phyloP scores from a whole-genome alignment of 2,888 invertebrate genomes.

The Galeruca laticollis region DNA sequence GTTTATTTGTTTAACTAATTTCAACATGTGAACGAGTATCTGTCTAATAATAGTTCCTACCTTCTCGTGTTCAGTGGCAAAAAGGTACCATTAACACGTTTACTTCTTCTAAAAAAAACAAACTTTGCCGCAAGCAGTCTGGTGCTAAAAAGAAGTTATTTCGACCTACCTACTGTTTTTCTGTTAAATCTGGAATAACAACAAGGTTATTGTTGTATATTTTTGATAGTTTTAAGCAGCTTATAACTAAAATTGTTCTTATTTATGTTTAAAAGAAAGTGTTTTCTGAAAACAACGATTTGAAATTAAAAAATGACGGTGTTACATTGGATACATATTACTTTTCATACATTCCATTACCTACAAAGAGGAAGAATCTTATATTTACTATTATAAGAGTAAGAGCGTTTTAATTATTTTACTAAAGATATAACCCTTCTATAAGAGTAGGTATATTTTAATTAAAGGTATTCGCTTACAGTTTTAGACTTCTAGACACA shows the following conservation, averaged over 20 bases:
- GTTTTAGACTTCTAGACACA: too few species aligned
- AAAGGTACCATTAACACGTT: slow-evolving; percentile 38
- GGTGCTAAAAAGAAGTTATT: slow-evolving; percentile 29
- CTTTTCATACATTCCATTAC: too few species aligned
- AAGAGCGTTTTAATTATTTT: too few species aligned
- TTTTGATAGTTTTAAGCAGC: not conserved
- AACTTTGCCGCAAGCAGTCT: slow-evolving; percentile 24
- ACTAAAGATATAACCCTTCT: too few species aligned
- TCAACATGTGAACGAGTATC: slow-evolving; percentile 27
- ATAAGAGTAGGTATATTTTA: too few species aligned
- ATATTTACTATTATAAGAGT: too few species aligned
- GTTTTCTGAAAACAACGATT: too few species aligned
- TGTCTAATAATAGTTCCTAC: slow-evolving; percentile 30
- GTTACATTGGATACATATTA: too few species aligned
- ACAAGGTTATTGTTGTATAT: slow-evolving; percentile 7
- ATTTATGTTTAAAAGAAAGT: not conserved
- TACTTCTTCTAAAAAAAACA: slow-evolving; percentile 34
- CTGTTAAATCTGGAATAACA: slow-evolving; percentile 18
- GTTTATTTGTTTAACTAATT: slow-evolving; percentile 30
- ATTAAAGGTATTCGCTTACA: too few species aligned
- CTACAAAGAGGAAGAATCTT: too few species aligned
- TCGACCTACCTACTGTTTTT: slow-evolving; percentile 22
- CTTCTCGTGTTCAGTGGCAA: slow-evolving; percentile 31
- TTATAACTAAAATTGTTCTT: not conserved
- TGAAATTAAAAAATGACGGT: too few species aligned